Base-by-base conservation (phyloP, 2,113 vertebrate genomes). In the Salvelinus alpinus region DNA sequence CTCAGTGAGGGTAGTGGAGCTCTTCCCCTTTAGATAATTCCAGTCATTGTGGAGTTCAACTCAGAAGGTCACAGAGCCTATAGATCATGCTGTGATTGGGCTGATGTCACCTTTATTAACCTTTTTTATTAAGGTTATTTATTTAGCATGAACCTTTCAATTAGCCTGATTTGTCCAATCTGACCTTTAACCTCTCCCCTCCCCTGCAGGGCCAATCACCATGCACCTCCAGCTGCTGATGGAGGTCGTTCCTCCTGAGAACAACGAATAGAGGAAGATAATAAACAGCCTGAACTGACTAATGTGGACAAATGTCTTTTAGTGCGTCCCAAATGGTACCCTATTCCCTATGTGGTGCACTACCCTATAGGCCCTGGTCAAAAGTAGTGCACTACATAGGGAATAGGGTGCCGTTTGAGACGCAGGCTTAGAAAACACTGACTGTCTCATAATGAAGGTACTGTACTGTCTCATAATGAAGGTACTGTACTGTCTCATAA, bases 141-240 rank as follows among this genome's bases (percentile, higher is more conserved):
- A 27, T 1, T 3, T 12, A 48, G 22, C 25, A 51, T 27, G 11
- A 7, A 44, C 3, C 9, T 14, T 38, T 18, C 59, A 6, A 64
- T 34, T 22, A 6, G 57, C 31, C 3, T 13, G 12, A 18, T 12
- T 6, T 0, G 12, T 71, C 4, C 69, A 34, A 1, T 71, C 3
- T 85, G 0, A 72, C 34, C n/a, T 71, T 66, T 73, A 34, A 47
- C 44, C 25, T 78, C 20, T 18, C 70, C 82, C 66, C 9, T 44
- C 38, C 11, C 54, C 31, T 71, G 18, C 76, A 99, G 97, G 84
- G 16, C 95, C 96, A 0, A 70, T 98, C 38, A 98, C 97, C 12
- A 93, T 92, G 87, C 70, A 97, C 76, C 91, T 99, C 16, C 97
- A 99, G 94, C 93, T 99, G 92, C 89, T 99, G 54, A 78, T 99